Conservation (phyloP, 2,888 invertebrate species). For the Andrena haemorrhoa region DNA sequence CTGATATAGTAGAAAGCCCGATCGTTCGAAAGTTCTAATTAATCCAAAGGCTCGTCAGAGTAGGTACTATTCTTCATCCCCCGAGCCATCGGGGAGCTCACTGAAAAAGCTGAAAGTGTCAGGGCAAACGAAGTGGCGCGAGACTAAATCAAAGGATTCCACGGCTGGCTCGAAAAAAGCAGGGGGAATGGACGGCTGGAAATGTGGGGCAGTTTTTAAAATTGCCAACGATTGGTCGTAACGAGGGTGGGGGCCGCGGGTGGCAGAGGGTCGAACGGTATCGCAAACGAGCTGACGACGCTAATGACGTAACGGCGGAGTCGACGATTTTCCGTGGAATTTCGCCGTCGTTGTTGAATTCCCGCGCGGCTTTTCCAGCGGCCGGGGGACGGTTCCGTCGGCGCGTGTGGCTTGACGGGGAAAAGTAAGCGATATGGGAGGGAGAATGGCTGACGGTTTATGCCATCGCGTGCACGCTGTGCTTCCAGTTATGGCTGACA, state of each 20-base stretch:
- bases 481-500: conserved; percentile 46
- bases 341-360: conserved; percentile 16
- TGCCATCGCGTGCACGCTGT: conserved; percentile 40
- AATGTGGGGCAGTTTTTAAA: conserved; percentile 32
- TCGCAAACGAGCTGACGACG: conserved; percentile 63
- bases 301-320: conserved; percentile 54
- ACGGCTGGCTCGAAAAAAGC: background rate
- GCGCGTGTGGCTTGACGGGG: background rate
- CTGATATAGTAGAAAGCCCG: no score
- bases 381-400: background rate
- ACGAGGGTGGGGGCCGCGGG: background rate
- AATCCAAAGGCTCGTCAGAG: no score
- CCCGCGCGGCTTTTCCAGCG: conserved; percentile 28
- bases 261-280: conserved; percentile 35
- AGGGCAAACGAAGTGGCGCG: background rate
- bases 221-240: conserved; percentile 33
- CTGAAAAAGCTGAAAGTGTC: background rate
- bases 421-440: conserved; percentile 47
- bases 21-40: no score
- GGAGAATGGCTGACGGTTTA: conserved; percentile 51
- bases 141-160: conserved; percentile 25
- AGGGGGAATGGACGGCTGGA: background rate
- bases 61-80: background rate
- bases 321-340: conserved; percentile 33
- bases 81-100: background rate